Conservation (phyloP, 2,797 vertebrate species). For the Lutjanus argentimaculatus region DNA sequence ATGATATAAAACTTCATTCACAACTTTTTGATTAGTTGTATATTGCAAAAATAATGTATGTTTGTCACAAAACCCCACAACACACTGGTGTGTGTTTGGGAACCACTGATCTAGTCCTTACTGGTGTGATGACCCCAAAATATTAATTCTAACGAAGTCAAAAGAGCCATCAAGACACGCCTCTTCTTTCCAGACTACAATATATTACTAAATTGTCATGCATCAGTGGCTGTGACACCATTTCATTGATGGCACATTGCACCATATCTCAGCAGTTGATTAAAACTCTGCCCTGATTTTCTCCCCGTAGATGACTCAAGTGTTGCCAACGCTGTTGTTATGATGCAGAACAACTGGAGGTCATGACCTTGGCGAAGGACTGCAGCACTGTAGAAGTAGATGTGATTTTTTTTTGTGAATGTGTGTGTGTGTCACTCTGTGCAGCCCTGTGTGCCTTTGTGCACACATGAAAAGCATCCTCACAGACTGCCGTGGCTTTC, state of each 20-base stretch:
- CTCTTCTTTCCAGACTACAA: constrained; percentile 18
- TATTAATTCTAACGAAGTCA: constrained; percentile 27
- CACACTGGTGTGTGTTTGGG: too few relatives aligned
- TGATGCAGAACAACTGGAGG: constrained; percentile 67
- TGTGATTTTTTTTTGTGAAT: constrained; percentile 11
- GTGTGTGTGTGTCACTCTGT: not conserved
- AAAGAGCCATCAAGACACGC: constrained; percentile 38
- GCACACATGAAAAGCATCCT: constrained; percentile 49
- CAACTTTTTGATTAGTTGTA: too few relatives aligned
- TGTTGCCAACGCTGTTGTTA: constrained; percentile 50
- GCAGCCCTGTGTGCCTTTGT: constrained; percentile 16
- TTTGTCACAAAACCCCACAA: too few relatives aligned
- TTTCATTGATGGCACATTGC: constrained; percentile 54
- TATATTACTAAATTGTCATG: constrained; percentile 35
- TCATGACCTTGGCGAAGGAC: constrained; percentile 69
- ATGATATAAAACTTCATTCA: too few relatives aligned
- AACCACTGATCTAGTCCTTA: not conserved
- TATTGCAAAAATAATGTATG: too few relatives aligned
- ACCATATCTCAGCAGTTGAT: constrained; percentile 49
- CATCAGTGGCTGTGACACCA: constrained; percentile 38
- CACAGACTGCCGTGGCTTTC: constrained; percentile 33
- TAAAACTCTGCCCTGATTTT: constrained; percentile 58
- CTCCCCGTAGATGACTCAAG: constrained; percentile 37
- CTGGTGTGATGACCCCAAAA: constrained; percentile 1
- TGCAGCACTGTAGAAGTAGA: constrained; percentile 27